Evolutionary conservation across 2,797 vertebrate species (phyloP), one percentile per base, ranked within the genome.

Genomic region (Vespertilio murinus): DNA sequence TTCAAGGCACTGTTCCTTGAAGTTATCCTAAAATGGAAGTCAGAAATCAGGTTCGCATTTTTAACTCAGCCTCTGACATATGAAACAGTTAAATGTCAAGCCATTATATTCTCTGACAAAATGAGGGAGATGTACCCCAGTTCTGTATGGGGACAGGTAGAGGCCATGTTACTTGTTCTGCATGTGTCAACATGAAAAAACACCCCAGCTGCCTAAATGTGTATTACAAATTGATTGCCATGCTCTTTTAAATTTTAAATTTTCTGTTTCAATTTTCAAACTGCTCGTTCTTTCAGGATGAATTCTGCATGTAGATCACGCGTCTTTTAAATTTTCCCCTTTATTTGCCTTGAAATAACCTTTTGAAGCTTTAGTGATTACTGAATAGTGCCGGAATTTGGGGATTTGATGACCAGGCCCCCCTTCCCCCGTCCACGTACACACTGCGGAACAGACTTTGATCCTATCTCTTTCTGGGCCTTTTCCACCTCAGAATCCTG

Each of bases 1-100:
- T 74, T 88, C 73, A 83, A 64, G 38, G 30, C 25, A 86, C 30
- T 42, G 3, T 71, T 82, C 23, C 59, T 73, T 88, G 25, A 86
- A 64, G 84, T 65, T 83, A 52, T 40, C 92, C 88, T 94, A 92
- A 97, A 95, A 93, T 90, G 52, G 69, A 95, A 91, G 9, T 79
- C 82, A 77, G 42, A 82, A 92, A 90, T 61, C 45, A 74, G 45
- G 22, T 59, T 91, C 49, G 47, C 18, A 71, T 89, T 96, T 91
- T 94, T 73, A 83, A 78, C 25, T 81, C 20, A 80, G 59, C 16
- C 61, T 47, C 67, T 84, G 52, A 45, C 65, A 61, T 71, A 77
- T 8, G 73, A 73, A 70, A 83, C 28, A 54, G 20, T 30, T 71
- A 92, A 86, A 49, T 82, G 23, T 64, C 59, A 90, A 69, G 33